Evolutionary conservation across 2,888 invertebrate genomes (phyloP).

Genomic region (Cepaea hortensis): DNA sequence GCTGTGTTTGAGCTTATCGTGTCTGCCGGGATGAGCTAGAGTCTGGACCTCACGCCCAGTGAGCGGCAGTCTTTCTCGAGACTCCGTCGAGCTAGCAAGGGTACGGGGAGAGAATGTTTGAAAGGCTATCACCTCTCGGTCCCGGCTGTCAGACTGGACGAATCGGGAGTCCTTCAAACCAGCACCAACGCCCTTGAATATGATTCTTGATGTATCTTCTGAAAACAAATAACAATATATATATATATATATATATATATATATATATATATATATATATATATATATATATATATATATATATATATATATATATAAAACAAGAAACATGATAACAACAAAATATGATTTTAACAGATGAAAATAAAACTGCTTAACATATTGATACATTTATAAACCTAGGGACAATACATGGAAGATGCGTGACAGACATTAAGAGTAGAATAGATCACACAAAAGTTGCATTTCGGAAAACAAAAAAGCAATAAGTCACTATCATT

Average conservation of each 20-base stretch:
- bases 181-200: constrained; percentile 45
- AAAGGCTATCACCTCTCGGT: constrained; percentile 51
- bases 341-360: too few relatives aligned
- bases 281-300: not conserved
- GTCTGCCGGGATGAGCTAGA: constrained; percentile 33
- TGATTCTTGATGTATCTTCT: constrained; percentile 52
- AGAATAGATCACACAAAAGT: too few relatives aligned
- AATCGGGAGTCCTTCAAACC: constrained; percentile 51
- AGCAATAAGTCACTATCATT: too few relatives aligned
- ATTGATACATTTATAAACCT: too few relatives aligned
- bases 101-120: constrained; percentile 55
- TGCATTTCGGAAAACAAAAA: too few relatives aligned
- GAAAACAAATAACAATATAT: not conserved
- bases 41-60: constrained; percentile 49
- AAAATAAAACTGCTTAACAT: too few relatives aligned
- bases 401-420: too few relatives aligned
- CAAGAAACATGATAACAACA: too few relatives aligned
- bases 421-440: too few relatives aligned
- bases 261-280: not conserved
- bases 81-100: constrained; percentile 46
- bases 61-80: constrained; percentile 2
- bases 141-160: constrained; percentile 45
- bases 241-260: too few relatives aligned
- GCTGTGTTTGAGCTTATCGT: constrained; percentile 21
- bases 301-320: not conserved